phyloP scores from a whole-genome alignment of 2,888 invertebrate genomes.

The Trichopoda pennipes region DNA sequence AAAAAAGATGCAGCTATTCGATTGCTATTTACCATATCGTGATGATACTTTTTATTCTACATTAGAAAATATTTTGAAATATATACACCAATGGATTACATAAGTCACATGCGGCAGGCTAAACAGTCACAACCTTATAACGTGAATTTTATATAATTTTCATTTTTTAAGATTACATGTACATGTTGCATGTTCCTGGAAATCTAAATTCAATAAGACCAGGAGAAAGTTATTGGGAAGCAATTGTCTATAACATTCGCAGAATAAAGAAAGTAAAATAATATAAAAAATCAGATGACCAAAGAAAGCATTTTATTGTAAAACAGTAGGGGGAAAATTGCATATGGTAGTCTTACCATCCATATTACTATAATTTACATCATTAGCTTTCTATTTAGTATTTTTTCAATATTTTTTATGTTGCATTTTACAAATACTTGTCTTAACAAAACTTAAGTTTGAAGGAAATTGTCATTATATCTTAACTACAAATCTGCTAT shows the following conservation, averaged over 20 bases:
- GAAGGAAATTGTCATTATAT: no score
- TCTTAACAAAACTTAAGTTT: no score
- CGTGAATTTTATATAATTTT: background rate
- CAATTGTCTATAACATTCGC: background rate
- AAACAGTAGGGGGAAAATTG: background rate
- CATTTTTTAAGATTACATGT: background rate
- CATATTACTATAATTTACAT: no score
- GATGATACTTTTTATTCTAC: no score
- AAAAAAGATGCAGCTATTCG: no score
- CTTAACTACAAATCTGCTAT: no score
- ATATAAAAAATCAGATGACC: background rate
- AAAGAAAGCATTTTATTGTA: background rate
- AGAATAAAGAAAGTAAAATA: constrained; percentile 2
- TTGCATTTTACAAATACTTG: no score
- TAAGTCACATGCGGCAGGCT: constrained; percentile 12
- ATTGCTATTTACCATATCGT: background rate
- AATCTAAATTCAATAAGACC: background rate
- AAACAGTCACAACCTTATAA: background rate
- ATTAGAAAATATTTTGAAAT: background rate
- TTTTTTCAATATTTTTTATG: no score
- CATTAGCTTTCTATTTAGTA: no score
- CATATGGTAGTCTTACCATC: background rate
- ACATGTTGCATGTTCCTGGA: no score
- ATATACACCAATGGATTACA: constrained; percentile 4
- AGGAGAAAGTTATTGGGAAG: no score